A percentile compares a stretch with the other conserved stretches of the same genome.
Evolutionary conservation across 2,888 invertebrate species (phyloP).

Genomic region (Phytoseiulus persimilis): DNA sequence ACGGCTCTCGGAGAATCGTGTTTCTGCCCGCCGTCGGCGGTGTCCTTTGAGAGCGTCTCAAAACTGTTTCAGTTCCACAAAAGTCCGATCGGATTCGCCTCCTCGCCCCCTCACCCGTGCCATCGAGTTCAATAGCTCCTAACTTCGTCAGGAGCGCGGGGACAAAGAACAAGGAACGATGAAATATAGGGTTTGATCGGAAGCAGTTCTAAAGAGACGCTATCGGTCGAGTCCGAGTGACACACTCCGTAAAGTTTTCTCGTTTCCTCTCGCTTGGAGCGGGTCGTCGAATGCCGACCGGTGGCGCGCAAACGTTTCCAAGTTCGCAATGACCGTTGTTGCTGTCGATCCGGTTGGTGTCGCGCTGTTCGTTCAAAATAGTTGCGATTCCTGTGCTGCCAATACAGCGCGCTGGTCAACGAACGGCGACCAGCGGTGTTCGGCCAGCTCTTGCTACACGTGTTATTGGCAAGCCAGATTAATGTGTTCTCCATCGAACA

Average conservation of each 20-base stretch:
- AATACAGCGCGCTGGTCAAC: not conserved
- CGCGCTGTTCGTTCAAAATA: not conserved
- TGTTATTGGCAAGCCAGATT: slow-evolving; percentile 39
- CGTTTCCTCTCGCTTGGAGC: not conserved
- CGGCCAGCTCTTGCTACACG: slow-evolving; percentile 23
- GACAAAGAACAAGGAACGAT: not conserved
- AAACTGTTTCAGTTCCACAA: no score
- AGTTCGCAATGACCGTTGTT: not conserved
- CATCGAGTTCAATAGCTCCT: not conserved
- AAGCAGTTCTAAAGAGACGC: not conserved
- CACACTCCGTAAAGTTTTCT: not conserved
- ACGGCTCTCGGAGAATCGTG: no score
- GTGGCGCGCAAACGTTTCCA: not conserved
- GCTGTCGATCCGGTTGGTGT: not conserved
- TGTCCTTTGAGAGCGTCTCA: no score
- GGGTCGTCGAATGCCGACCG: not conserved
- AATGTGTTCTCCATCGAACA: slow-evolving; percentile 14
- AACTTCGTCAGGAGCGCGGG: not conserved
- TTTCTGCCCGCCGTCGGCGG: no score
- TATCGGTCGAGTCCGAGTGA: not conserved
- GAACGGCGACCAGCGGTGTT: not conserved
- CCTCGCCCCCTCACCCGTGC: not conserved
- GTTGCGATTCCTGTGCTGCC: not conserved
- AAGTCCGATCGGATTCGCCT: not conserved
- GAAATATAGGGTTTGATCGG: not conserved